Evolutionary conservation across 2,888 invertebrate genomes (phyloP), one percentile per base, ranked within the genome.

Genomic region (Odontocolon sp.): DNA sequence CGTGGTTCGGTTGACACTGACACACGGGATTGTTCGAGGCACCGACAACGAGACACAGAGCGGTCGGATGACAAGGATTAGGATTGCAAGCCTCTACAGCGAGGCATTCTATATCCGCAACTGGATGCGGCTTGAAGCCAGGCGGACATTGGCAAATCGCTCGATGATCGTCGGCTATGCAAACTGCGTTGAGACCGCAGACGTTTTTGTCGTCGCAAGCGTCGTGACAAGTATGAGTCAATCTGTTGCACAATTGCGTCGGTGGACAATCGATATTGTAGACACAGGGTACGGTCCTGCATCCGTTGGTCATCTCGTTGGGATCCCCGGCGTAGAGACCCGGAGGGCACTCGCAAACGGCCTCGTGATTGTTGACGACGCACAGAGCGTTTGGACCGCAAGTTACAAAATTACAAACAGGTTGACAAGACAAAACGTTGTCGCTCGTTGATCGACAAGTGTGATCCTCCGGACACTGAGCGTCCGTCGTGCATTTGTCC

Each of bases 351-450:
- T 96, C 96, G 86, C 98, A 98, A 89, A 96, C 95, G 0, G 96
- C 95, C 9, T 95, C 95, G 88, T 98, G 97, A 86, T 97, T 97
- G 85, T 97, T 96, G 1, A 96, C 96, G 5, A 97, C 93, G 87
- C 98, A 98, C 14, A 97, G 92, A 4, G 98, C 97, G 80, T 95
- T 95, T 0, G 96, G 96, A 0, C 97, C 98, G 88, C 98, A 98
- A 52, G 92, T 92, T 0, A 95, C 90, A 42, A 93, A 93, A 80
- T 95, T 94, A 87, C 98, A 98, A 42, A 96, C 96, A 0, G 96
- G 93, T 80, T 94, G 91, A 87, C 97, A 97, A 84, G 94, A 93
- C 26, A 94, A 91, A 0, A 92, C 87, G 50, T 94, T 94, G 5
- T 91, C 92, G 2, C 89, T 82, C 50, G 93, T 91, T 82, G 92